These are phyloP conservation scores for Paradoxurus hermaphroditus DNA, from an alignment of 2,113 vertebrate species.

Conservation along the genomic window DNA sequence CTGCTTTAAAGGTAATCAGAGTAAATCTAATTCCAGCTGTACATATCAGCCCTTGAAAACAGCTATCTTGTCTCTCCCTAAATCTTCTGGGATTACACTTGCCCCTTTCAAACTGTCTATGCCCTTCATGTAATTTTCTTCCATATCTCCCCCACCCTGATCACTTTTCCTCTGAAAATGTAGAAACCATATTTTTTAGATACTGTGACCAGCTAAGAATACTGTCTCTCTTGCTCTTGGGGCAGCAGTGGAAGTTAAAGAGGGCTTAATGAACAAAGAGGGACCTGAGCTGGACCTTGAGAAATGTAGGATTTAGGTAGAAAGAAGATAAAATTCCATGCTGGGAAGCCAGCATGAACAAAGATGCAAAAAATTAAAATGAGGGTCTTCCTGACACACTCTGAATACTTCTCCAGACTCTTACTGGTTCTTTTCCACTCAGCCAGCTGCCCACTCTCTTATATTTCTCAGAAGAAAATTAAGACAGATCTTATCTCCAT, in stretches of 20 bases:
- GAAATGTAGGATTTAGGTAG: neutral
- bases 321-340: conserved; percentile 25
- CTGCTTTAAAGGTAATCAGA: conserved; percentile 43
- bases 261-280: conserved; percentile 29
- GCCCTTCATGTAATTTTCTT: neutral
- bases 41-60: neutral
- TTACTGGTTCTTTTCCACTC: neutral
- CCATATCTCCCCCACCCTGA: neutral
- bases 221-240: neutral
- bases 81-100: conserved; percentile 49
- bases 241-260: neutral
- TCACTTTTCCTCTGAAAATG: conserved; percentile 21
- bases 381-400: neutral
- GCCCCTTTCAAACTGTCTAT: conserved; percentile 38
- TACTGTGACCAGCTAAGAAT: neutral
- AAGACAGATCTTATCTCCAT: conserved; percentile 58
- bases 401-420: neutral
- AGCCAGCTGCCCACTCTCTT: conserved; percentile 31
- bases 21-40: conserved; percentile 37
- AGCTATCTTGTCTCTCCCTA: neutral
- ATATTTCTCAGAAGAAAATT: conserved; percentile 49
- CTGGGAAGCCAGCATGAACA: neutral
- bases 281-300: neutral
- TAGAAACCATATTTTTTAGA: conserved; percentile 28
- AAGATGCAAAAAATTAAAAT: conserved; percentile 50